A percentile compares a stretch with the other conserved stretches of the same genome.
phyloP scores from a whole-genome alignment of 1,140 invertebrate genomes.

The Achatina immaculata region DNA sequence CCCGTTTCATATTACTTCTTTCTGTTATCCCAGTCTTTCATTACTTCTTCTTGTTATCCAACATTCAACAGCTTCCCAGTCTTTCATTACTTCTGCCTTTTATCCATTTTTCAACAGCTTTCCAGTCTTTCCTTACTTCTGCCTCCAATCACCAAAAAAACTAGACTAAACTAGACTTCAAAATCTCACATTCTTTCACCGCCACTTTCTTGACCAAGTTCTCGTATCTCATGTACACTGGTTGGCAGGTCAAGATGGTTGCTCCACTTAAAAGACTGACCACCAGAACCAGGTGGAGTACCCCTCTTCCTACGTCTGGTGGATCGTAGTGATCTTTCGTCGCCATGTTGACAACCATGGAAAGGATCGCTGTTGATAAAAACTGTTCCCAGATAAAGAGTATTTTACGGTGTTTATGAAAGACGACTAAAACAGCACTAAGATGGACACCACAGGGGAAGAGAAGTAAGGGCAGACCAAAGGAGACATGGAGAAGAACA shows the following conservation, averaged over 20 bases:
- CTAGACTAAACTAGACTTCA: not conserved
- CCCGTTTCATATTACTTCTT: not conserved
- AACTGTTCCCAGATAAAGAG: no score
- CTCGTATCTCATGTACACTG: not conserved
- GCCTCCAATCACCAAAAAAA: not conserved
- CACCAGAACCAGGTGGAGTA: not conserved
- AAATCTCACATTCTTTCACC: not conserved
- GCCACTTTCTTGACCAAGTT: constrained; percentile 2
- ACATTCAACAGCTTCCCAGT: not conserved
- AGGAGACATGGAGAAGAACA: no score
- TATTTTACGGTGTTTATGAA: no score
- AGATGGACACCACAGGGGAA: no score
- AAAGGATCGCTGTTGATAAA: not conserved
- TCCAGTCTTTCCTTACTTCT: not conserved
- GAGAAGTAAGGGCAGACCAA: no score
- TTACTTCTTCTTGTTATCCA: not conserved
- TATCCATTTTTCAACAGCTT: not conserved
- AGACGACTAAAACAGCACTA: no score
- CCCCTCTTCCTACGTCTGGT: not conserved
- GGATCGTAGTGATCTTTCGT: not conserved
- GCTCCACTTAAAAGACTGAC: not conserved
- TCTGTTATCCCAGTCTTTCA: no score
- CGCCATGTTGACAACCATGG: not conserved
- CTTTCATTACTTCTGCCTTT: not conserved
- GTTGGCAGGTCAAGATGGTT: not conserved